Conservation (phyloP, 2,113 vertebrate species). For the Bufo gargarizans region DNA sequence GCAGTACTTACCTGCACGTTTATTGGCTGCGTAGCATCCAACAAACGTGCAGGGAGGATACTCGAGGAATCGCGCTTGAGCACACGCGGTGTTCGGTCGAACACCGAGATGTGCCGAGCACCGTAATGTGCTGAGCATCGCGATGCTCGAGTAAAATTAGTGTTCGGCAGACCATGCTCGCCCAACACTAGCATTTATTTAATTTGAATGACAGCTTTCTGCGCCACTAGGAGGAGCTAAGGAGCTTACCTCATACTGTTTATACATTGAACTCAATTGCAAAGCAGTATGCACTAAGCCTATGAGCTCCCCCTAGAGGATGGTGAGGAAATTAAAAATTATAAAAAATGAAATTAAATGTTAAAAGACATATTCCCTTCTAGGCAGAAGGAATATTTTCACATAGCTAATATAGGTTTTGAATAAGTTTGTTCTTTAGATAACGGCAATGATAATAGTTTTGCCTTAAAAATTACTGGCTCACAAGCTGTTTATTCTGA, state of each 20-base stretch:
- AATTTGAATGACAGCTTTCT: neutral
- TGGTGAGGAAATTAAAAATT: neutral
- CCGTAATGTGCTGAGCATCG: no score
- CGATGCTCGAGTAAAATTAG: no score
- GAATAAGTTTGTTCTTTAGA: neutral
- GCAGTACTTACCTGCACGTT: no score
- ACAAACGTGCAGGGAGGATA: no score
- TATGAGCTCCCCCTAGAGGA: neutral
- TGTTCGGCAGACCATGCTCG: no score
- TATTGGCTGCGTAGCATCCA: no score
- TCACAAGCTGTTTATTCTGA: neutral
- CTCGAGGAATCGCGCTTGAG: no score
- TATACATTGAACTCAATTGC: neutral
- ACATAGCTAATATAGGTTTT: no score
- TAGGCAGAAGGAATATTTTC: neutral
- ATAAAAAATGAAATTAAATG: neutral
- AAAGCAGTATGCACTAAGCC: neutral
- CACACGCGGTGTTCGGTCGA: no score
- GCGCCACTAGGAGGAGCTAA: neutral
- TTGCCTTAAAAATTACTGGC: neutral
- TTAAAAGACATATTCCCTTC: neutral
- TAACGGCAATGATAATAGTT: neutral
- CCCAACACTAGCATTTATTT: no score
- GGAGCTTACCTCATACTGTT: neutral
- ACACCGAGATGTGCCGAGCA: no score